Evolutionary conservation across 1,140 invertebrate genomes (phyloP), one percentile per base, ranked within the genome.

Genomic region (Sesamia nonagrioides): DNA sequence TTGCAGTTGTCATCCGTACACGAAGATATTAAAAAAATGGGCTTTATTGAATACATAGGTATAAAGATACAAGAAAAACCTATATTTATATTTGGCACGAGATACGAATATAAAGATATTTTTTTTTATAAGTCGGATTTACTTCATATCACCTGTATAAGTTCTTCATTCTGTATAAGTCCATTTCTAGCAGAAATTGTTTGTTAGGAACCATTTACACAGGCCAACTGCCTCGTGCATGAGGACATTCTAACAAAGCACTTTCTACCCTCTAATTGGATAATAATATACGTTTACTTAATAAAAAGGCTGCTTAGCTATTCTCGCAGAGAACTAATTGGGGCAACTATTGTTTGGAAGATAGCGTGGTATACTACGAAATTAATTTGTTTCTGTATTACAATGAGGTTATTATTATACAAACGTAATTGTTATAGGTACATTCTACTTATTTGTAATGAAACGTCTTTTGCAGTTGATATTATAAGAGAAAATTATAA

Each of bases 161-260:
- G n/a, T n/a, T n/a, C n/a, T 6, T 40, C 37, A 40, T 21, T 9
- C 33, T 37, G 8, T 0, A 61, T 40, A 61, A 33, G 15, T 21
- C 18, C 17, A 27, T 21, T 11, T 56, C 2, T 56, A 56, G 18
- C 11, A 56, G 17, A 37, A 18, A 45, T 45, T 56, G 50, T 72
- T 56, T 54, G 8, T 17, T 6, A 72, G 6, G 40, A 33, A 72
- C 48, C 11, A n/a, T 54, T 56, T 21, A 56, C 17, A 72, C n/a
- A 9, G 2, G 17, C 48, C 69, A n/a, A 27, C 54, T 33, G 33
- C 33, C 15, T 72, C 69, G 50, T 37, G 50, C 69, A 56, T 50
- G 50, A 72, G 69, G 69, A 40, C 48, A 40, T 72, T 11, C 4
- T 9, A 54, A 56, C 69, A 72, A 72, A 72, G 69, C 50, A 56